Conservation (phyloP, 2,888 invertebrate genomes). For the Anoncus sp. region DNA sequence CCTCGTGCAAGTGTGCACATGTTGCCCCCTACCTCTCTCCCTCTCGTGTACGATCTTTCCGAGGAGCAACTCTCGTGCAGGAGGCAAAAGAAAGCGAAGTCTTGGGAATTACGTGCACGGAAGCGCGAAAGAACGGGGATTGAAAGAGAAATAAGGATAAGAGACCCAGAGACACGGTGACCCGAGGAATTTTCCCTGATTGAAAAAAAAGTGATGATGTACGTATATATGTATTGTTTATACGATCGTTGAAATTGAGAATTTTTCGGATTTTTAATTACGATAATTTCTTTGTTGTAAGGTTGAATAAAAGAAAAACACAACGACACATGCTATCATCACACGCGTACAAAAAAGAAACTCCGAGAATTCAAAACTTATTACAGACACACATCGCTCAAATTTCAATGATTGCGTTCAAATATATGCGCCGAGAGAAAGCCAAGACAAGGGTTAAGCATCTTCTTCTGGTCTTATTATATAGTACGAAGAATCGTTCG, state of each 20-base stretch:
- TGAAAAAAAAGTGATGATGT: neutral
- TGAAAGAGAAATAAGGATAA: slow-evolving; percentile 57
- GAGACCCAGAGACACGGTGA: slow-evolving; percentile 59
- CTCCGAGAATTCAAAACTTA: too few relatives aligned
- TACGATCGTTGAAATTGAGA: neutral
- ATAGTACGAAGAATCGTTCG: slow-evolving; percentile 24
- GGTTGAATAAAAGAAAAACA: neutral
- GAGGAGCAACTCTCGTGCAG: slow-evolving; percentile 40
- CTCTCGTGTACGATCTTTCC: slow-evolving; percentile 27
- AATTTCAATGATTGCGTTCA: too few relatives aligned
- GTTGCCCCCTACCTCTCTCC: slow-evolving; percentile 25
- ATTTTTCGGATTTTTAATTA: neutral
- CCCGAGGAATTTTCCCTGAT: slow-evolving; percentile 49
- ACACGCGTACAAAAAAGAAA: too few relatives aligned
- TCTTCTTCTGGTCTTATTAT: neutral
- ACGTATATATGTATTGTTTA: neutral
- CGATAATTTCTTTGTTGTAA: neutral
- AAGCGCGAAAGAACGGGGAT: slow-evolving; percentile 54
- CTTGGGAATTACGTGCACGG: slow-evolving; percentile 58
- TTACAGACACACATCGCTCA: too few relatives aligned
- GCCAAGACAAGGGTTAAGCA: neutral
- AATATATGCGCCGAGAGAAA: neutral
- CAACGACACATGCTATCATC: neutral
- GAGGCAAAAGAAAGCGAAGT: slow-evolving; percentile 67
- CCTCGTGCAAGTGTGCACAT: slow-evolving; percentile 22